Percentiles rank a stretch among this genome's conserved stretches.
Conservation (phyloP, 1,140 invertebrate species). For the Venturia canescens region DNA sequence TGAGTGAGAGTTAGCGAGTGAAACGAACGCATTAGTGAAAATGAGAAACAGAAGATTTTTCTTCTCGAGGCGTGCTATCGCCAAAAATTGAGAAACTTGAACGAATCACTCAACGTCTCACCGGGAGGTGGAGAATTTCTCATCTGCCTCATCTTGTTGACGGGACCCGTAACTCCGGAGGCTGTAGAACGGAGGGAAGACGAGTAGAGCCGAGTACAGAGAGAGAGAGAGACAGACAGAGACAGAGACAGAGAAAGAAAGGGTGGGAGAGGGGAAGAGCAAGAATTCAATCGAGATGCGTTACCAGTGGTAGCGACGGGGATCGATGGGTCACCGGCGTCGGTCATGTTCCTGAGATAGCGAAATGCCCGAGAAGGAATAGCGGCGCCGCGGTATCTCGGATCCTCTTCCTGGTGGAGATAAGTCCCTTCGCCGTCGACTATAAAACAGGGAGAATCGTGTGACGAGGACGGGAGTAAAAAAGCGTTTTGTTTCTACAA, state of each 20-base stretch:
- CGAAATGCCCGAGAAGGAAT: slow-evolving; percentile 86
- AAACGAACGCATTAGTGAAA: background rate
- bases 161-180: background rate
- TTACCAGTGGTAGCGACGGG: background rate
- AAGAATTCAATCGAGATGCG: slow-evolving; percentile 30
- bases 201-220: background rate
- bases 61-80: too few relatives aligned
- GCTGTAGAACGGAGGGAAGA: background rate
- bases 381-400: slow-evolving; percentile 81
- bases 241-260: background rate
- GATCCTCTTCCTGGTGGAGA: slow-evolving; percentile 80
- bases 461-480: slow-evolving; percentile 2
- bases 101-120: background rate
- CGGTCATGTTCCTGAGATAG: slow-evolving; percentile 81
- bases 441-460: slow-evolving; percentile 56
- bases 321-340: slow-evolving; percentile 65
- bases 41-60: too few relatives aligned
- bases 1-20: background rate
- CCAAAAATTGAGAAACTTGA: too few relatives aligned
- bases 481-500: background rate
- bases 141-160: background rate
- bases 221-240: background rate
- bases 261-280: too few relatives aligned
- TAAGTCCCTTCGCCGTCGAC: slow-evolving; percentile 77
- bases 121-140: background rate